phyloP scores from a whole-genome alignment of 2,888 invertebrate genomes.

The Drosophila silvestris region DNA sequence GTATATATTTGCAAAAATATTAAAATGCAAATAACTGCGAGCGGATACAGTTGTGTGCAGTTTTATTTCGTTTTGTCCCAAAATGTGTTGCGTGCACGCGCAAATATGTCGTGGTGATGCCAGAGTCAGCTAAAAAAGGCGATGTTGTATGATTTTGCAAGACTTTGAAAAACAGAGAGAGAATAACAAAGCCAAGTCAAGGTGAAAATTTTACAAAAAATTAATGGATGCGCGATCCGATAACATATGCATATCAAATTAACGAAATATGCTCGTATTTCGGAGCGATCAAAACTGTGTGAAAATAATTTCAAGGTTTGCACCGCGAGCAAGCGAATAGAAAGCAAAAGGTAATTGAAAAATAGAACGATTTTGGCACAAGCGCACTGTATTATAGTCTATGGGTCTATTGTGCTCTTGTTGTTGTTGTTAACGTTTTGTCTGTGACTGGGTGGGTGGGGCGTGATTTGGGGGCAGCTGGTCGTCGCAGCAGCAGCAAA shows the following conservation, averaged over 20 bases:
- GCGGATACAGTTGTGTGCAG: slow-evolving; percentile 53
- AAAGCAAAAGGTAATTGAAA: slow-evolving; percentile 78
- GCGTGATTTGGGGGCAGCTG: slow-evolving; percentile 74
- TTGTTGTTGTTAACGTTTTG: slow-evolving; percentile 68
- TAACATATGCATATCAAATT: slow-evolving; percentile 78
- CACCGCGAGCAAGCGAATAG: slow-evolving; percentile 76
- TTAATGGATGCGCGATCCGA: slow-evolving; percentile 73
- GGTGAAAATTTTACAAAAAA: slow-evolving; percentile 75
- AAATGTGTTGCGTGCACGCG: slow-evolving; percentile 62
- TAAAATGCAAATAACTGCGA: slow-evolving; percentile 53
- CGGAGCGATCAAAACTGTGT: slow-evolving; percentile 76
- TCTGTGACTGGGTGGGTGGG: slow-evolving; percentile 72
- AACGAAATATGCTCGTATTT: slow-evolving; percentile 75
- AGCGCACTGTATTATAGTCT: slow-evolving; percentile 71
- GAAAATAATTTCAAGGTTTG: slow-evolving; percentile 82
- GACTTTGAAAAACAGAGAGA: slow-evolving; percentile 66
- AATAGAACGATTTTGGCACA: slow-evolving; percentile 81
- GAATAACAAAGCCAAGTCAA: slow-evolving; percentile 71
- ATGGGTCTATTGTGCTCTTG: slow-evolving; percentile 60
- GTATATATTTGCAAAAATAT: slow-evolving; percentile 47
- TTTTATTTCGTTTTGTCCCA: slow-evolving; percentile 48
- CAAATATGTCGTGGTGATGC: slow-evolving; percentile 65
- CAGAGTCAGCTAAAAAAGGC: slow-evolving; percentile 72
- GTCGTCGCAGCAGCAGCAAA: slow-evolving; percentile 51
- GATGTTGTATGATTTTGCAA: slow-evolving; percentile 81